Evolutionary conservation across 2,888 invertebrate species (phyloP), one percentile per base, ranked within the genome.

Genomic region (Thysanoteuthis rhombus): DNA sequence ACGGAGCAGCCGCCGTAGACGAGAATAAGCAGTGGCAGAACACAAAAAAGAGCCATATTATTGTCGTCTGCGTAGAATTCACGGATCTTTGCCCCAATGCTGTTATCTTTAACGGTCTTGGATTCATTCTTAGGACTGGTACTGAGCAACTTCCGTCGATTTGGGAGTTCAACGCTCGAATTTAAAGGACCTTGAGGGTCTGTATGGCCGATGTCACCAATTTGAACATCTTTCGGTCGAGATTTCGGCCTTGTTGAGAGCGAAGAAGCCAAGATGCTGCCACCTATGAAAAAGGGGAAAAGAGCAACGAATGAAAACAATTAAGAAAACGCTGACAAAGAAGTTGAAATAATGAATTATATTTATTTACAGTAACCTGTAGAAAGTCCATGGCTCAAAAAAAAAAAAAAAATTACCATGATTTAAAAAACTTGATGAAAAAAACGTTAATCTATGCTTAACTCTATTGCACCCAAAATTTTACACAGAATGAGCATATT

Each of bases 41-140:
- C 95, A 58, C 95, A 93, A 94, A 94, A 95, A 95, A 96, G 95
- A 10, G 96, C 96, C 95, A 95, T 95, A 94, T 96, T 96, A 94
- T 96, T 95, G 40, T 94, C 95, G 94, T 96, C 95, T 0, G 95
- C 94, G 92, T 95, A 96, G 92, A 96, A 95, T 19, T 95, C 95
- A 32, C 36, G 36, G 22, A 93, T 93, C 38, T 93, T 93, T 5
- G 42, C 93, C 19, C 92, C 92, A 6, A 92, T 40, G 36, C 39
- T 92, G 92, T 45, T 25, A 40, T 92, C 92, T 42, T 36, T 45
- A 45, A n/a, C 92, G 36, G 45, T 19, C 1, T 36, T n/a, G n/a
- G 75, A 75, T 75, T 75, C 75, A 16, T 75, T 75, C 12, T 36
- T 16, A 12, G 75, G 8, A 32, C 32, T 32, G 32, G 32, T 12